These are phyloP conservation scores for Panthera uncia DNA, from an alignment of 2,113 vertebrate genomes.

Conservation along the genomic window DNA sequence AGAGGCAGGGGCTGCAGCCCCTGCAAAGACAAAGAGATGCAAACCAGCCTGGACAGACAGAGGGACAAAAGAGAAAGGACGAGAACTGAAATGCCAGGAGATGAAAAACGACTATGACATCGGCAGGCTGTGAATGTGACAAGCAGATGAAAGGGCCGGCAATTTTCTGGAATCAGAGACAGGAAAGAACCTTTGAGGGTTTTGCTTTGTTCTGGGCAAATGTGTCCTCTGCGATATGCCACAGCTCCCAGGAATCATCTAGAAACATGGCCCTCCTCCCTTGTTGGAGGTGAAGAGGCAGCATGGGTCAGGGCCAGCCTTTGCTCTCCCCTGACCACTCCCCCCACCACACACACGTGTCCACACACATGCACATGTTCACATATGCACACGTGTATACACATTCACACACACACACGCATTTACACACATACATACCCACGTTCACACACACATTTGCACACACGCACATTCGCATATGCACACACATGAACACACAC, in stretches of 20 bases:
- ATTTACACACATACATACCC: no score
- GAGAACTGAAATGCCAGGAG: not conserved
- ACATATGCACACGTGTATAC: not conserved
- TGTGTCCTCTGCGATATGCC: not conserved
- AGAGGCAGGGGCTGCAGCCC: not conserved
- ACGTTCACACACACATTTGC: not conserved
- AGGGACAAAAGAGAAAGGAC: not conserved
- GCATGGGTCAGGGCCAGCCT: not conserved
- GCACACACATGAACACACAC: rapidly evolving
- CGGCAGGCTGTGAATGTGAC: not conserved
- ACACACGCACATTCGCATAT: not conserved
- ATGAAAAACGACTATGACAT: not conserved
- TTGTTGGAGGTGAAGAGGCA: not conserved
- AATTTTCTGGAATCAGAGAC: constrained; percentile 6
- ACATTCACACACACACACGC: rapidly evolving
- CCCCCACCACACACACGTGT: rapidly evolving
- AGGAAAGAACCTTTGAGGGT: not conserved
- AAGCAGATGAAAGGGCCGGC: not conserved
- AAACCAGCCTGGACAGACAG: constrained; percentile 9
- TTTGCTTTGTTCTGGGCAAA: constrained; percentile 14
- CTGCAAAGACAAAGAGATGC: not conserved
- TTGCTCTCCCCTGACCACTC: not conserved
- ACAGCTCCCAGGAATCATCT: not conserved
- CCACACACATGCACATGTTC: not conserved
- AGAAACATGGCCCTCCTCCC: not conserved